phyloP scores from a whole-genome alignment of 1,140 invertebrate species.

The Drosophila pseudoobscura region DNA sequence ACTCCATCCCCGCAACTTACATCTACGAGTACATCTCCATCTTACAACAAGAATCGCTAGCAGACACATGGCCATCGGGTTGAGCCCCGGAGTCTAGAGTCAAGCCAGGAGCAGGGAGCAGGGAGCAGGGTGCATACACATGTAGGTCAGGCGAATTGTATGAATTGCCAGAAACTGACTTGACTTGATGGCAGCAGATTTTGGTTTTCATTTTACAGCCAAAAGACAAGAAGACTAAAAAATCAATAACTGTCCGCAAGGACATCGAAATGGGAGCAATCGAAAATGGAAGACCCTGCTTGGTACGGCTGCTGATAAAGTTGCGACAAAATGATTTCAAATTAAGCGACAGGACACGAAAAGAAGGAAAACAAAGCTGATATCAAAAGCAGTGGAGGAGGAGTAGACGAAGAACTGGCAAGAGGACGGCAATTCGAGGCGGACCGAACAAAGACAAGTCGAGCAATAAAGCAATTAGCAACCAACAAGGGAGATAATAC shows the following conservation, averaged over 20 bases:
- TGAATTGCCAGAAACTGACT: constrained; percentile 77
- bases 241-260: constrained; percentile 77
- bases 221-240: constrained; percentile 50
- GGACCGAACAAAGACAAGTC: constrained; percentile 27
- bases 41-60: constrained; percentile 27
- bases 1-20: neutral
- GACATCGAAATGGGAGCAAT: constrained; percentile 41
- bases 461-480: constrained; percentile 79
- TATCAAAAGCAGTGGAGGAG: constrained; percentile 7
- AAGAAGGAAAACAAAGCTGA: constrained; percentile 30
- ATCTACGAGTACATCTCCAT: neutral
- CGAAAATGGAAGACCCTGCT: neutral
- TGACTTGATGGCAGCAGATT: constrained; percentile 65
- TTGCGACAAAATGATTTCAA: constrained; percentile 77
- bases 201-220: constrained; percentile 71
- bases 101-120: constrained; percentile 37
- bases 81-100: constrained; percentile 43
- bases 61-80: constrained; percentile 49
- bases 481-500: constrained; percentile 79
- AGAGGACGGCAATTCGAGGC: constrained; percentile 2
- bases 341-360: constrained; percentile 49
- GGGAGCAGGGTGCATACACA: constrained; percentile 51
- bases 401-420: constrained; percentile 5
- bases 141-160: constrained; percentile 72
- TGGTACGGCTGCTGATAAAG: constrained; percentile 58